These are phyloP conservation scores for Podarcis siculus DNA, from an alignment of 2,797 vertebrate genomes.

Conservation along the genomic window DNA sequence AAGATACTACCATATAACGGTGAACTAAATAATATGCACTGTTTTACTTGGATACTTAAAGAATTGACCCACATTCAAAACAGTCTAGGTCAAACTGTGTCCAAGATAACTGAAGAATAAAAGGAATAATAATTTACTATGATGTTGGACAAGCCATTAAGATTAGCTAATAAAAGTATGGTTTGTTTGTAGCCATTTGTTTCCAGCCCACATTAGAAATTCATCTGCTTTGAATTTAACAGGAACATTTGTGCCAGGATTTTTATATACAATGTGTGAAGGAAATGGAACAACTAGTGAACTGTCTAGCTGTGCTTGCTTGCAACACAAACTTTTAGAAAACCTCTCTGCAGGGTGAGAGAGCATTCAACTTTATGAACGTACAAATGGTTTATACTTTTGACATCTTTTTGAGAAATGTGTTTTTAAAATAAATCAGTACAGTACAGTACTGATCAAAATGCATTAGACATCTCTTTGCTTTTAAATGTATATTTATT, in stretches of 20 bases:
- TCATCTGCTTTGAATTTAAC: slow-evolving; percentile 67
- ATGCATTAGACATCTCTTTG: neutral
- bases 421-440: neutral
- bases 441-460: neutral
- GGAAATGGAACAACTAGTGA: slow-evolving; percentile 68
- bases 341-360: slow-evolving; percentile 58
- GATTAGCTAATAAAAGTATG: slow-evolving; percentile 73
- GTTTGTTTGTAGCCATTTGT: slow-evolving; percentile 73
- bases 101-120: slow-evolving; percentile 59
- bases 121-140: slow-evolving; percentile 63
- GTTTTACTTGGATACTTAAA: slow-evolving; percentile 55
- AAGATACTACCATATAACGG: slow-evolving; percentile 68
- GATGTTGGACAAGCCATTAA: slow-evolving; percentile 65
- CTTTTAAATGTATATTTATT: neutral
- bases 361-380: slow-evolving; percentile 57
- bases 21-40: slow-evolving; percentile 58
- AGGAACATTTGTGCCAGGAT: slow-evolving; percentile 62
- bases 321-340: slow-evolving; percentile 58
- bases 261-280: slow-evolving; percentile 63
- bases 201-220: slow-evolving; percentile 64
- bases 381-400: slow-evolving; percentile 53
- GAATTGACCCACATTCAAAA: slow-evolving; percentile 61
- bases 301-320: slow-evolving; percentile 58
- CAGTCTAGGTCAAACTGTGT: slow-evolving; percentile 66
- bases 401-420: slow-evolving; percentile 52